These are phyloP conservation scores for Dynastes hyllus DNA, from an alignment of 2,888 invertebrate genomes.

Conservation along the genomic window DNA sequence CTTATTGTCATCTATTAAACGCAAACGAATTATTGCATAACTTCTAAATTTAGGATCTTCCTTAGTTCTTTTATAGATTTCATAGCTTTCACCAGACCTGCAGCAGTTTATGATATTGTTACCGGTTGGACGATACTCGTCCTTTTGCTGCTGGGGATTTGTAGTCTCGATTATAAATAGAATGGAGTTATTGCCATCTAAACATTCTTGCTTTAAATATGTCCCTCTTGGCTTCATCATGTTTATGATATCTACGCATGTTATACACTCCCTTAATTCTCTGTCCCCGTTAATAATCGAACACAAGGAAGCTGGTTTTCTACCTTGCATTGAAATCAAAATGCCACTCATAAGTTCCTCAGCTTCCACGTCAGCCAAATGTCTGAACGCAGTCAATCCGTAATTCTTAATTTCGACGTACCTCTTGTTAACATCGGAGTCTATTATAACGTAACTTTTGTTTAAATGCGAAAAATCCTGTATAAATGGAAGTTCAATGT, in stretches of 20 bases:
- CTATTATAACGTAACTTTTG: neutral
- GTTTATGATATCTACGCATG: neutral
- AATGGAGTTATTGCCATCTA: neutral
- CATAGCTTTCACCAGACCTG: neutral
- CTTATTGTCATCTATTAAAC: neutral
- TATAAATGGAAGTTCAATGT: neutral
- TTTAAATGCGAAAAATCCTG: neutral
- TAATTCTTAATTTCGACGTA: neutral
- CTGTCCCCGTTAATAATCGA: neutral
- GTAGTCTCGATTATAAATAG: constrained; percentile 3
- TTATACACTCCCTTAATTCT: neutral
- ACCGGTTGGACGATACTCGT: neutral
- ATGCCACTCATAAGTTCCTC: neutral
- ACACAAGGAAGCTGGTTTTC: neutral
- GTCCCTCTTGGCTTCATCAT: neutral
- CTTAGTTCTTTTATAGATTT: neutral
- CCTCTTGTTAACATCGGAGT: neutral
- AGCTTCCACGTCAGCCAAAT: neutral
- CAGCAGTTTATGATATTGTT: neutral
- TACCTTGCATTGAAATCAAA: neutral
- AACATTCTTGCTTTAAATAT: neutral
- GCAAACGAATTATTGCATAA: neutral
- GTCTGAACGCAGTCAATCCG: neutral
- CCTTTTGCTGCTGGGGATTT: neutral
- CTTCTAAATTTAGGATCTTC: neutral